Evolutionary conservation across 2,797 vertebrate genomes (phyloP), one percentile per base, ranked within the genome.

Genomic region (Decapterus maruadsi): DNA sequence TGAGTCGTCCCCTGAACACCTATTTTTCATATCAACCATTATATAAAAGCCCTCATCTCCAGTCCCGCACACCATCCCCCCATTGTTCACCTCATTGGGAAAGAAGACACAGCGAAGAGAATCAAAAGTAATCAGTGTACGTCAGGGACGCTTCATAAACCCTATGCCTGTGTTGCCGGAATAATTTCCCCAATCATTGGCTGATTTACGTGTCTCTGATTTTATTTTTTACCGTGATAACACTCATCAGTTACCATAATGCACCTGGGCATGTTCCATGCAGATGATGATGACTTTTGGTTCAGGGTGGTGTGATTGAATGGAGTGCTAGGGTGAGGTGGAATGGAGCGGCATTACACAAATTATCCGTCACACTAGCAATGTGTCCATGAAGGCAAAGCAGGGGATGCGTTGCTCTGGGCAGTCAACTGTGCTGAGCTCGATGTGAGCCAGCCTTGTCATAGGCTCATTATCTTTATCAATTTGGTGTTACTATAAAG

Each of bases 211-310:
- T 86, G 84, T 58, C 72, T 80, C 78, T 91, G 90, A 80, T 93
- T 92, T 92, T 82, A 90, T 83, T 89, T 89, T 92, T 90, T 85
- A 79, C 83, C 68, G 36, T 84, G 76, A 91, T 89, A 91, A 89
- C 81, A 70, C 77, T 93, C 91, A 94, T 95, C 90, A 87, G 87
- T 92, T 94, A 92, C 81, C 82, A 62, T 93, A 92, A 93, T 91
- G 92, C 89, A 93, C 87, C 84, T 90, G 91, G 87, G 79, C 90
- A 87, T 80, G 84, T 87, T 87, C 69, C 83, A 86, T 83, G 75
- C 79, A 75, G 62, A 75, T 29, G 45, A 80, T 77, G 59, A 82
- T 81, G 70, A 73, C 73, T 84, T 85, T 68, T 73, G 72, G 72
- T 76, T 58, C 36, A 31, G 72, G 69, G 45, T 71, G 77, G 61